phyloP scores from a whole-genome alignment of 2,113 vertebrate species.

The Thryonomys swinderianus region DNA sequence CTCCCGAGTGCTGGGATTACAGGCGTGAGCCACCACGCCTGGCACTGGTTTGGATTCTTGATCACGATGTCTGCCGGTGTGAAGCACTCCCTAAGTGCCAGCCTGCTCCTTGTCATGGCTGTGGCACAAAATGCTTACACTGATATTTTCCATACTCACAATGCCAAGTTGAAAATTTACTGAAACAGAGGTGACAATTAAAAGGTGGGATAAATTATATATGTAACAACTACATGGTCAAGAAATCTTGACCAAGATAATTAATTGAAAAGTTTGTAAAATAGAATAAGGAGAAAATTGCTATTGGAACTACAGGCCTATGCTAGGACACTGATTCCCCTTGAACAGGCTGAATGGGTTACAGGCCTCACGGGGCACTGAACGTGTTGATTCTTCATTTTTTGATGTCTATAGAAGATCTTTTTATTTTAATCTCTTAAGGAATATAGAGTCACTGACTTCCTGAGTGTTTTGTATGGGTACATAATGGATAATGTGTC shows the following conservation, averaged over 20 bases:
- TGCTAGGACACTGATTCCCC: not conserved
- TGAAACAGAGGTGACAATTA: not conserved
- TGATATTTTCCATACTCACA: not conserved
- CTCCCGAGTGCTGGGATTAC: too few relatives aligned
- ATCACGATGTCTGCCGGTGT: not conserved
- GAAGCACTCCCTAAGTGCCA: not conserved
- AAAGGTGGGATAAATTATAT: not conserved
- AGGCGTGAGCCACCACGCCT: too few relatives aligned
- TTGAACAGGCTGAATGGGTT: not conserved
- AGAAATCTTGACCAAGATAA: not conserved
- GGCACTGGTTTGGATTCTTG: not conserved
- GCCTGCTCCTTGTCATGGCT: not conserved
- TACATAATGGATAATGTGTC: not conserved
- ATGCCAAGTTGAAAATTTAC: not conserved
- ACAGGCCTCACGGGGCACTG: not conserved
- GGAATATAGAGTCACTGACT: not conserved
- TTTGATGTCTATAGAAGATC: not conserved
- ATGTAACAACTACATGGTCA: not conserved
- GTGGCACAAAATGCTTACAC: not conserved
- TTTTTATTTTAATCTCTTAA: not conserved
- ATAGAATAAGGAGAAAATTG: not conserved
- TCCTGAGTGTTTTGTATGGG: not conserved
- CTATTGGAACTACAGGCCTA: not conserved
- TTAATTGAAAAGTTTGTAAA: not conserved
- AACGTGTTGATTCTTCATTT: not conserved